These are phyloP conservation scores for Marronus borbonicus DNA, from an alignment of 2,888 invertebrate species.

Conservation along the genomic window DNA sequence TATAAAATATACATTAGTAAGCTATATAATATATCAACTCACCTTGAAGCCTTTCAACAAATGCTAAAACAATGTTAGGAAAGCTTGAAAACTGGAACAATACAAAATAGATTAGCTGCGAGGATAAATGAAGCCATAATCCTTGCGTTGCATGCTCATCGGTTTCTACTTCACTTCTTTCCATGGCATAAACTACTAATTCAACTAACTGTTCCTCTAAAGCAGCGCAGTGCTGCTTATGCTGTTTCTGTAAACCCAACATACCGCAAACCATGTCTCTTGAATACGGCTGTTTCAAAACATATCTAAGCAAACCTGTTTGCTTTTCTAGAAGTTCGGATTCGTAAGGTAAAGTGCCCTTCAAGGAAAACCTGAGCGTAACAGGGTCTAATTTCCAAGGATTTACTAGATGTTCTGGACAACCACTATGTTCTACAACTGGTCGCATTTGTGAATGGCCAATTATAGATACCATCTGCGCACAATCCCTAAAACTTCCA, in stretches of 20 bases:
- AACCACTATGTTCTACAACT: conserved; percentile 93
- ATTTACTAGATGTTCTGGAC: conserved; percentile 90
- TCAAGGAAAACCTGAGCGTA: conserved; percentile 80
- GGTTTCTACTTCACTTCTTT: conserved; percentile 83
- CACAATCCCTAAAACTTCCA: conserved; percentile 92
- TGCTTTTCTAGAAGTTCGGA: conserved; percentile 91
- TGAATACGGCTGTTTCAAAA: conserved; percentile 95
- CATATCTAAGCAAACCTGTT: conserved; percentile 88
- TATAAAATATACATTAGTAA: neutral
- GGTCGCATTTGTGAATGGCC: conserved; percentile 94
- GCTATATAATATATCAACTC: conserved; percentile 3
- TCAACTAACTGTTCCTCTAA: conserved; percentile 95
- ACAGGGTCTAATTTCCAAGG: conserved; percentile 94
- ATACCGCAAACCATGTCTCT: conserved; percentile 97
- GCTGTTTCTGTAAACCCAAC: conserved; percentile 94
- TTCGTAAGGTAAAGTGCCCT: conserved; percentile 90
- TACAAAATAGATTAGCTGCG: conserved; percentile 95
- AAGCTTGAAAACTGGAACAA: conserved; percentile 95
- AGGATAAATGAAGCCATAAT: conserved; percentile 94
- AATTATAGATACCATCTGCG: conserved; percentile 96
- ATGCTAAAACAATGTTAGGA: conserved; percentile 90
- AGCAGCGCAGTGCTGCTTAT: conserved; percentile 80
- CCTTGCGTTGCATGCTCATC: conserved; percentile 80
- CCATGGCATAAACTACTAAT: conserved; percentile 92
- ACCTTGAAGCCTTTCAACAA: conserved; percentile 79